Base-by-base conservation (phyloP, 1,140 invertebrate species). In the Ericerus pela region DNA sequence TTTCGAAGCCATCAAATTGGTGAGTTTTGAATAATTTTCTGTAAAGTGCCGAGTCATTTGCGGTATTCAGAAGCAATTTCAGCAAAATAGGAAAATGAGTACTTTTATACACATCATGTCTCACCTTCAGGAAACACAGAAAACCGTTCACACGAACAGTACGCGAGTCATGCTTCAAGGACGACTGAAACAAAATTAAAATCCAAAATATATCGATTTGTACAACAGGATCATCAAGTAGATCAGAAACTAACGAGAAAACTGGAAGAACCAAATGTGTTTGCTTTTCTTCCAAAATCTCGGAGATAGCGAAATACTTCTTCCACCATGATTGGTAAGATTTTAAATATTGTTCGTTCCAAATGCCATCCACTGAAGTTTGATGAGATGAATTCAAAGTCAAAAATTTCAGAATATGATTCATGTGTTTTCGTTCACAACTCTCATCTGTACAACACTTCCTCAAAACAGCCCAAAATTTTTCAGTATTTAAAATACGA, bases 211-310 rank as follows among this genome's bases (percentile, higher is more conserved):
- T 4, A 47, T 47, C 41, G 18, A 4, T 14, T 22, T 3, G 2
- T 3, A 47, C 41, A 24, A 22, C 26, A 24, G 22, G 20, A 14
- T 47, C 20, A 5, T 47, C 26, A 3, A 47, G 2, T 14, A 47
- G 26, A 24, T 47, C 26, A 47, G 22, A 24, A 10, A 47, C 20
- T 22, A 47, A 24, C 11, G 41, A 47, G 14, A 47, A 47, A 2
- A 71, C 66, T 43, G 78, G 78, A 30, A 70, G 63, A 16, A 78
- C 65, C 11, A 80, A 64, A 64, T 79, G 77, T n/a, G 70, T 71
- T 63, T 78, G 77, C 60, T 78, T 77, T 61, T 79, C 78, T 63
- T 80, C 77, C 14, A 79, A 64, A 22, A 69, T 70, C 63, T 79
- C 77, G 28, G 78, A 59, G 18, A 78, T 62, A 47, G 73, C 59